These are phyloP conservation scores for Trilocha varians DNA, from an alignment of 2,888 invertebrate genomes.

Conservation along the genomic window DNA sequence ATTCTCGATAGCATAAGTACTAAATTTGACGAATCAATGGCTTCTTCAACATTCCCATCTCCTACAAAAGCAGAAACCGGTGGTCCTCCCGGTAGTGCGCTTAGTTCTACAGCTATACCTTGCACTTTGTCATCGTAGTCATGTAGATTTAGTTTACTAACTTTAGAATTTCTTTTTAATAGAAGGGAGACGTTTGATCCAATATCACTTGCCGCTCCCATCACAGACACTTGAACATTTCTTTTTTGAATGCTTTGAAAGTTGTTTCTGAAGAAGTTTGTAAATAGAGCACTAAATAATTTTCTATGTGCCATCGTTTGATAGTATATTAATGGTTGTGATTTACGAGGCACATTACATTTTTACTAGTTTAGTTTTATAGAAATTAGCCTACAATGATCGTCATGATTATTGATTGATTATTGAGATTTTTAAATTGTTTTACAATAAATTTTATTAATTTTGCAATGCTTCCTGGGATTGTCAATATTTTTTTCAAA, in stretches of 20 bases:
- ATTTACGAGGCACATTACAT: conserved; percentile 1
- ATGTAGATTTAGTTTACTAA: conserved; percentile 33
- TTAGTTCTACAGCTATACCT: conserved; percentile 35
- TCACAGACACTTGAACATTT: conserved; percentile 38
- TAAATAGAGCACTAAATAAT: conserved; percentile 2
- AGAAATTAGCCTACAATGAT: too few species aligned
- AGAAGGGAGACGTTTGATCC: conserved; percentile 41
- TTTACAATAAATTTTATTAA: too few species aligned
- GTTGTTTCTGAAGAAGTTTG: conserved; percentile 7
- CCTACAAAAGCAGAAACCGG: conserved; percentile 24
- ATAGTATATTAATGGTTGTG: not conserved
- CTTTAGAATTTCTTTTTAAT: conserved; percentile 36
- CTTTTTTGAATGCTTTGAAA: conserved; percentile 13
- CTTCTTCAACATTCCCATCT: conserved; percentile 21
- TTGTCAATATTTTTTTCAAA: too few species aligned
- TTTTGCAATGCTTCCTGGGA: too few species aligned
- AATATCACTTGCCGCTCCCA: conserved; percentile 41
- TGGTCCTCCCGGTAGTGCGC: conserved; percentile 35
- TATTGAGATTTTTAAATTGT: too few species aligned
- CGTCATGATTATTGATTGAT: too few species aligned
- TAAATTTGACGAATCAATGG: conserved; percentile 31
- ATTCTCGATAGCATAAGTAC: conserved; percentile 35
- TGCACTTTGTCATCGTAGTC: conserved; percentile 35
- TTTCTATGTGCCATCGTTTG: conserved; percentile 15
- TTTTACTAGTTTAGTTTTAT: conserved; percentile 8